Conservation (phyloP, 53 echinoderm and acorn worm genomes). For the Glandiceps talaboti region DNA sequence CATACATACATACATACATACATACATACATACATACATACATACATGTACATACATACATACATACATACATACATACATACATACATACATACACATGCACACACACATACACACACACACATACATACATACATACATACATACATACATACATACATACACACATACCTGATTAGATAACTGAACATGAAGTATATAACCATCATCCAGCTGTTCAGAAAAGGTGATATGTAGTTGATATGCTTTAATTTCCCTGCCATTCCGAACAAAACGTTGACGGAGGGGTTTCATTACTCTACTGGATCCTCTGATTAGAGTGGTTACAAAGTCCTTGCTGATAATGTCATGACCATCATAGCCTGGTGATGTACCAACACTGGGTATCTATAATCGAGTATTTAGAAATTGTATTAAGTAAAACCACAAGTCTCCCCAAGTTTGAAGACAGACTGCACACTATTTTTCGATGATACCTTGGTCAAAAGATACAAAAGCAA, state of each 20-base stretch:
- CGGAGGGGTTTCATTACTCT: neutral
- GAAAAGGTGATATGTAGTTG: neutral
- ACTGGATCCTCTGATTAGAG: neutral
- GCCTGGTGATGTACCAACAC: neutral
- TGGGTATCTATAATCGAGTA: neutral
- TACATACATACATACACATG: too few species aligned
- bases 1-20: too few species aligned
- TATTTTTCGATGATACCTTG: too few species aligned
- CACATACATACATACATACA: neutral
- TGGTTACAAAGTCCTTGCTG: neutral
- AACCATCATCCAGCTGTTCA: neutral
- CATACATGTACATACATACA: too few species aligned
- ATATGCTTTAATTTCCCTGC: neutral
- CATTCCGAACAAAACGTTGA: neutral
- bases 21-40: too few species aligned
- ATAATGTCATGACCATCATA: neutral
- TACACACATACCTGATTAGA: neutral
- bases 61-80: too few species aligned
- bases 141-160: too few species aligned
- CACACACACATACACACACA: too few species aligned
- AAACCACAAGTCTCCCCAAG: too few species aligned
- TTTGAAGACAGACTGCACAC: too few species aligned
- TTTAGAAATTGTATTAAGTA: too few species aligned
- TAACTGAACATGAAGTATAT: neutral
- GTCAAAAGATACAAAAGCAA: too few species aligned